phyloP scores from a whole-genome alignment of 2,113 vertebrate species.

The Xiphophorus couchianus region DNA sequence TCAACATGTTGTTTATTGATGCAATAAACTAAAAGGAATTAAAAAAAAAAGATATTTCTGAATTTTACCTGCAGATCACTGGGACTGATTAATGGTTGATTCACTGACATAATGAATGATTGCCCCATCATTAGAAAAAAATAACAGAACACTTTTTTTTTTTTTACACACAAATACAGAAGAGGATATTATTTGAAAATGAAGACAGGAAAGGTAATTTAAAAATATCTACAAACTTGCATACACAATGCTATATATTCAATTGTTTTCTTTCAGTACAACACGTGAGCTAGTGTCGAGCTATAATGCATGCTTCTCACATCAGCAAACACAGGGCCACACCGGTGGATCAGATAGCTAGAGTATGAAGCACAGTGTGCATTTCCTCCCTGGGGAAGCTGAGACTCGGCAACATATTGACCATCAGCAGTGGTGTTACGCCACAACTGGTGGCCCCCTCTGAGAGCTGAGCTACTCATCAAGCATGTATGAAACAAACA shows the following conservation, averaged over 20 bases:
- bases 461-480: constrained; percentile 67
- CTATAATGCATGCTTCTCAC: constrained; percentile 45
- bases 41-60: background rate
- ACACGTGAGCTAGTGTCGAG: constrained; percentile 28
- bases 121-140: background rate
- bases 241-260: background rate
- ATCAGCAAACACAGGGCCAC: constrained; percentile 47
- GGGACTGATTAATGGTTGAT: background rate
- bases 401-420: constrained; percentile 50
- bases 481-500: constrained; percentile 74
- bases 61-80: background rate
- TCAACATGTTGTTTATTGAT: background rate
- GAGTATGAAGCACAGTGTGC: constrained; percentile 59
- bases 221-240: constrained; percentile 4
- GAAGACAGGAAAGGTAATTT: background rate
- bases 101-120: background rate
- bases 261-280: constrained; percentile 16
- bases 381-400: constrained; percentile 44
- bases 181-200: background rate
- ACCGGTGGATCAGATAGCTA: constrained; percentile 51
- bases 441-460: constrained; percentile 59
- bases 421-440: constrained; percentile 43
- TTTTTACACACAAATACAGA: background rate
- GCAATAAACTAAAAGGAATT: too few species aligned
- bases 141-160: background rate